These are phyloP conservation scores for Brachionus rubens DNA, from an alignment of 1,140 invertebrate species.

Conservation along the genomic window DNA sequence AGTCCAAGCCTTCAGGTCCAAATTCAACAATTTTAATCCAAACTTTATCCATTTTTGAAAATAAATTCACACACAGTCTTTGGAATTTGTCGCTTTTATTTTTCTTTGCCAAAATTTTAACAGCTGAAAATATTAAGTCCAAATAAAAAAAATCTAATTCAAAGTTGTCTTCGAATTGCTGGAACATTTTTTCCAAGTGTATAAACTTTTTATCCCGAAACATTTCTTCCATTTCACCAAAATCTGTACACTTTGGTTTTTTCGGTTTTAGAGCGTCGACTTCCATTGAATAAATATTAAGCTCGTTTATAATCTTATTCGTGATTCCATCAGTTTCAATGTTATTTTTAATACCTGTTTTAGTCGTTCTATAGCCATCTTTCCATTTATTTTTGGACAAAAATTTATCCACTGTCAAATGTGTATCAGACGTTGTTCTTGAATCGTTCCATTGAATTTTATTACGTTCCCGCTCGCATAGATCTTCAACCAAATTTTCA, in stretches of 20 bases:
- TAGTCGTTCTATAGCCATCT: not conserved
- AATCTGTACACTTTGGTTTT: not conserved
- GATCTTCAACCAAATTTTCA: not conserved
- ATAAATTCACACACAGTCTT: not conserved
- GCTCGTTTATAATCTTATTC: not conserved
- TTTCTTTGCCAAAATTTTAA: not conserved
- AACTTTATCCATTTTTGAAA: not conserved
- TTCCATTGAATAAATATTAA: constrained; percentile 25
- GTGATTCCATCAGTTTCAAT: not conserved
- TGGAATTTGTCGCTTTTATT: not conserved
- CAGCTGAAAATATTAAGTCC: not conserved
- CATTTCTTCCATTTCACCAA: not conserved
- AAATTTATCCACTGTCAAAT: not conserved
- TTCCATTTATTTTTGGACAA: not conserved
- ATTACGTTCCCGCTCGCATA: not conserved
- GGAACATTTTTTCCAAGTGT: not conserved
- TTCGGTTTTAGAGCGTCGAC: not conserved
- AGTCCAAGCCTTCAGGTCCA: not conserved
- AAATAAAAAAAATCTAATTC: not conserved
- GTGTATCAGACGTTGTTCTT: not conserved
- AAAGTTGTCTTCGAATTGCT: not conserved
- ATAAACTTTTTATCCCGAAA: not conserved
- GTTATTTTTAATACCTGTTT: not conserved
- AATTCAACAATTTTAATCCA: not conserved
- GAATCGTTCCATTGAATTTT: not conserved